Evolutionary conservation across 2,113 vertebrate species (phyloP).

Genomic region (Grammomys surdaster): DNA sequence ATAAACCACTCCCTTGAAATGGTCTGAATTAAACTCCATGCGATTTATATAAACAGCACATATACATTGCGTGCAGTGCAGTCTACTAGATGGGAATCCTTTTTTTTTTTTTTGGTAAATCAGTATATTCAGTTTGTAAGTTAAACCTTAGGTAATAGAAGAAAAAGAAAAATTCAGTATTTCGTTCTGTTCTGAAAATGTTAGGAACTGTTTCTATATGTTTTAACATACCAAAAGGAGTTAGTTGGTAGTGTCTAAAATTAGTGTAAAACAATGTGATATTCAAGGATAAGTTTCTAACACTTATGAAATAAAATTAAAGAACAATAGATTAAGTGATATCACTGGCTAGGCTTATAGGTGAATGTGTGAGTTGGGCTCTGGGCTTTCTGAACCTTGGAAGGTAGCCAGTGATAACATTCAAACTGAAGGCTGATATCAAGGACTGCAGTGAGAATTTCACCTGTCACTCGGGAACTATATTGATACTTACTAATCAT

Average conservation of each 20-base stretch:
- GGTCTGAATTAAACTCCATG: slow-evolving; percentile 76
- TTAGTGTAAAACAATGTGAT: slow-evolving; percentile 35
- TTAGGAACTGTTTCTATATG: slow-evolving; percentile 52
- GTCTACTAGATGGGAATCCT: slow-evolving; percentile 34
- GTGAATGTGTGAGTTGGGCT: neutral
- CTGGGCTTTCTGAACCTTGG: slow-evolving; percentile 53
- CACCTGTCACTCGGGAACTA: slow-evolving; percentile 36
- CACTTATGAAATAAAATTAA: slow-evolving; percentile 20
- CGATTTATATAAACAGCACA: slow-evolving; percentile 72
- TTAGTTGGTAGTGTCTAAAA: slow-evolving; percentile 36
- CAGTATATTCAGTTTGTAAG: slow-evolving; percentile 74
- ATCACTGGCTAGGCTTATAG: slow-evolving; percentile 30
- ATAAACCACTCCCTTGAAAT: slow-evolving; percentile 81
- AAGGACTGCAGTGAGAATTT: neutral
- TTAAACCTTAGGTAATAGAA: slow-evolving; percentile 69
- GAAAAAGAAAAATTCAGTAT: slow-evolving; percentile 4
- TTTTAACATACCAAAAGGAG: slow-evolving; percentile 50
- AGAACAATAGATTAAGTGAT: slow-evolving; percentile 51
- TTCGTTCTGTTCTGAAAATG: slow-evolving; percentile 29
- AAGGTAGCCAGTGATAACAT: neutral
- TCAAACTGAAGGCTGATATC: slow-evolving; percentile 37
- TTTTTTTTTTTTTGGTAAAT: slow-evolving; percentile 9
- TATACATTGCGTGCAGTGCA: slow-evolving; percentile 59
- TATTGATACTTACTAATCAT: neutral
- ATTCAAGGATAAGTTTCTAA: slow-evolving; percentile 23